Evolutionary conservation across 64 coral and sea anemone species (phyloP).

Genomic region (Acropora yongei): DNA sequence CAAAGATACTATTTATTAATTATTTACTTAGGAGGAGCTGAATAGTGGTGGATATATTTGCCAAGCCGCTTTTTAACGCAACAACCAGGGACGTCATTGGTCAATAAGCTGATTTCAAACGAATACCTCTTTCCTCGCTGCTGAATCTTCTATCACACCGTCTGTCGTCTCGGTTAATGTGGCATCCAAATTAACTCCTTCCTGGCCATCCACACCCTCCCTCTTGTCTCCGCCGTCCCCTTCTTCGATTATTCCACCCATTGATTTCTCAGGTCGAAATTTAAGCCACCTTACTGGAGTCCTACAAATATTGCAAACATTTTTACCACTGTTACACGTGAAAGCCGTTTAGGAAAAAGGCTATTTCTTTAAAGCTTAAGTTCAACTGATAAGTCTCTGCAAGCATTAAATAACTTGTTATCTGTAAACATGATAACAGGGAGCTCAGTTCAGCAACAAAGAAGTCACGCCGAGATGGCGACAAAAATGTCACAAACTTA

Average conservation of each 20-base stretch:
- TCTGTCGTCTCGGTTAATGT: slow-evolving; percentile 51
- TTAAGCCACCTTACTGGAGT: slow-evolving; percentile 93
- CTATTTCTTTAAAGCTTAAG: too few relatives aligned
- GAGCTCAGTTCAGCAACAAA: too few relatives aligned
- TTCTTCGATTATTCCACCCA: slow-evolving; percentile 95
- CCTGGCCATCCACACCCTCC: slow-evolving; percentile 44
- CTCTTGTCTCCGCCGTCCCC: slow-evolving; percentile 72
- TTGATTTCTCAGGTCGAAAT: slow-evolving; percentile 80
- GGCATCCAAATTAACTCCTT: slow-evolving; percentile 29
- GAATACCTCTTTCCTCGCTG: slow-evolving; percentile 59
- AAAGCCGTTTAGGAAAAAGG: not conserved
- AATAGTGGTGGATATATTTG: too few relatives aligned
- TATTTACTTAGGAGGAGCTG: too few relatives aligned
- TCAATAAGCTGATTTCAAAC: not conserved
- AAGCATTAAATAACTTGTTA: too few relatives aligned
- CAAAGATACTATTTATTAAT: too few relatives aligned
- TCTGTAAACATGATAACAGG: too few relatives aligned
- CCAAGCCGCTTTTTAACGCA: too few relatives aligned
- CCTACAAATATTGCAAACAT: slow-evolving; percentile 28
- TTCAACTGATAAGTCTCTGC: too few relatives aligned
- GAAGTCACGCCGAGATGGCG: too few relatives aligned
- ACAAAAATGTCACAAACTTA: too few relatives aligned
- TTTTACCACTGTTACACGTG: not conserved
- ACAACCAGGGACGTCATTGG: too few relatives aligned
- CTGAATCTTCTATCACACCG: slow-evolving; percentile 14